phyloP scores from a whole-genome alignment of 2,113 vertebrate genomes.

The Elanus axillaris region DNA sequence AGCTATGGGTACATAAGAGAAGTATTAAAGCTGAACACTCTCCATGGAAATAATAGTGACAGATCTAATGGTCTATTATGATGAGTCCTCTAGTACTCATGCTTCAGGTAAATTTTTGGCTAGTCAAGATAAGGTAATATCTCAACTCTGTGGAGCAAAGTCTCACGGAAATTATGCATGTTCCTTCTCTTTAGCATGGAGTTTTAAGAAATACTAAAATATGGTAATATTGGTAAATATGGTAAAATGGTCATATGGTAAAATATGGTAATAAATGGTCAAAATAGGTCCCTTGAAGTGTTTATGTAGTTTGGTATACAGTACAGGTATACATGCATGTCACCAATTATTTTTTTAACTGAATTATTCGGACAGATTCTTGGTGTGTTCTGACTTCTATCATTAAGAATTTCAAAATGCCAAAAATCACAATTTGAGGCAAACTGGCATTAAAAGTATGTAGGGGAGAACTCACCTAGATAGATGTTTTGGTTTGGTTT shows the following conservation, averaged over 20 bases:
- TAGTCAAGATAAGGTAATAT: neutral
- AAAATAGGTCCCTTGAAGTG: neutral
- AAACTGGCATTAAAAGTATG: neutral
- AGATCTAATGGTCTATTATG: neutral
- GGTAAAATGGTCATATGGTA: no score
- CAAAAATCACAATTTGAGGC: neutral
- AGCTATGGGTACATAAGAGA: accelerated
- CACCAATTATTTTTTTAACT: neutral
- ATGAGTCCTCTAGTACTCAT: accelerated
- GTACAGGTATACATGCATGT: neutral
- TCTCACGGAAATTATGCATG: neutral
- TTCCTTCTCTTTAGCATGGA: neutral
- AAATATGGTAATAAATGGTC: no score
- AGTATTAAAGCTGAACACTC: neutral
- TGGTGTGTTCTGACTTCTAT: neutral
- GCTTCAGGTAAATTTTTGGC: neutral
- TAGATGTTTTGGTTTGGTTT: neutral
- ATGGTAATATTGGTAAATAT: no score
- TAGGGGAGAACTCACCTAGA: neutral
- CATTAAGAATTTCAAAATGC: neutral
- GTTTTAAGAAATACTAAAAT: neutral
- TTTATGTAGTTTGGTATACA: neutral
- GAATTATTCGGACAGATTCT: neutral
- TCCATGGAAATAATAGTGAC: neutral
- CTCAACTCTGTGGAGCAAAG: neutral